A percentile compares a stretch with the other conserved stretches of the same genome.
Evolutionary conservation across 2,113 vertebrate genomes (phyloP).

Genomic region (Uria aalge): DNA sequence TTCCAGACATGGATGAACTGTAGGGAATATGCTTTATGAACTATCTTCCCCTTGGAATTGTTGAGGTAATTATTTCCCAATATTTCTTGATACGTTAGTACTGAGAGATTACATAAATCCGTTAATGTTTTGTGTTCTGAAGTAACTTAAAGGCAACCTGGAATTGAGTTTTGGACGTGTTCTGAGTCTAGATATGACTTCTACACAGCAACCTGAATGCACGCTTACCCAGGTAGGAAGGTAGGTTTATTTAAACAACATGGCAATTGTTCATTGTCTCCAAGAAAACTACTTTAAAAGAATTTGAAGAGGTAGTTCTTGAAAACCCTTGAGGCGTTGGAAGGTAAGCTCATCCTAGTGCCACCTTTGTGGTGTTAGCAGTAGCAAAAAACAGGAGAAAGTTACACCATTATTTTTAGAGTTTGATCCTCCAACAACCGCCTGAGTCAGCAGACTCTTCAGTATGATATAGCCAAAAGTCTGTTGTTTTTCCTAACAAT

Average conservation of each 20-base stretch:
- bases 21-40: not conserved
- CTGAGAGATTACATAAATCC: not conserved
- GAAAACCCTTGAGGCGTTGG: not conserved
- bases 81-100: not conserved
- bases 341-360: not conserved
- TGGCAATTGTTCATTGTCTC: not conserved
- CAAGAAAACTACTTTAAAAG: not conserved
- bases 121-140: not conserved
- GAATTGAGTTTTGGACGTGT: not conserved
- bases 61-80: not conserved
- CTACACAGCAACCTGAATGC: not conserved
- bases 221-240: not conserved
- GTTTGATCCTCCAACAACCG: not conserved
- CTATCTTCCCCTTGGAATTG: not conserved
- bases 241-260: not conserved
- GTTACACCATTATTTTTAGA: not conserved
- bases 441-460: not conserved
- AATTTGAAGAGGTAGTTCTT: not conserved
- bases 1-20: not conserved
- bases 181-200: not conserved
- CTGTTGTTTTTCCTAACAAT: not conserved
- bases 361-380: not conserved
- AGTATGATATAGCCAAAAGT: not conserved
- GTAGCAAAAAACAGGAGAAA: not conserved
- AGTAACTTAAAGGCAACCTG: not conserved